Evolutionary conservation across 2,797 vertebrate genomes (phyloP).

Genomic region (Peromyscus attwateri): DNA sequence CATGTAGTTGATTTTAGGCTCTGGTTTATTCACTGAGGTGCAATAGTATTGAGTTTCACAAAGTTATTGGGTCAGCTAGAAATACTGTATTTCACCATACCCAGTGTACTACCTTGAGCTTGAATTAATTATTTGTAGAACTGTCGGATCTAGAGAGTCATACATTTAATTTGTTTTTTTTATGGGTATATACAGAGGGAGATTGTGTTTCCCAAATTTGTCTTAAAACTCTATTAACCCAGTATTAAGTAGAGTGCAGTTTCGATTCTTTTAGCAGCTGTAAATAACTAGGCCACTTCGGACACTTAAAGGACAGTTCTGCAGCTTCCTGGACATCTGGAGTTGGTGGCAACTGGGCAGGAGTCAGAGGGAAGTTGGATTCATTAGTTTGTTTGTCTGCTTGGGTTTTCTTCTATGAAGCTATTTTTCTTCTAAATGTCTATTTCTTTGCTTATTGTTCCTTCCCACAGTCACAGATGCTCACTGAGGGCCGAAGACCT

Average conservation of each 20-base stretch:
- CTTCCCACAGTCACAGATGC: slow-evolving; percentile 92
- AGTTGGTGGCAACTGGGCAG: background rate
- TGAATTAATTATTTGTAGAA: slow-evolving; percentile 1
- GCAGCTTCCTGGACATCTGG: slow-evolving; percentile 48
- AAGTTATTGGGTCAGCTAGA: background rate
- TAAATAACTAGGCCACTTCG: background rate
- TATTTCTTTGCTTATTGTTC: slow-evolving; percentile 39
- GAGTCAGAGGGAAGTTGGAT: slow-evolving; percentile 15
- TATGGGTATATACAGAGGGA: background rate
- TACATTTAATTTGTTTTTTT: background rate
- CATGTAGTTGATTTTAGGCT: background rate
- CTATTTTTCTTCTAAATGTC: slow-evolving; percentile 44
- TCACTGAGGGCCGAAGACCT: slow-evolving; percentile 94
- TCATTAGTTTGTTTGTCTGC: slow-evolving; percentile 65
- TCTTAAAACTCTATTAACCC: background rate
- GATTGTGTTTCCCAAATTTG: background rate
- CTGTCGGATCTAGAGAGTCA: background rate
- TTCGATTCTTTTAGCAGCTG: background rate
- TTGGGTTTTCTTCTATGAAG: slow-evolving; percentile 9
- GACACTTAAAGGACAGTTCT: background rate
- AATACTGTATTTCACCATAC: background rate
- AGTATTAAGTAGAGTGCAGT: background rate
- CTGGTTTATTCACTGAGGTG: background rate
- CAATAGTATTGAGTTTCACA: background rate
- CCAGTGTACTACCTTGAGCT: background rate